These are phyloP conservation scores for Trichogramma dendrolimi DNA, from an alignment of 2,888 invertebrate species.

Conservation along the genomic window DNA sequence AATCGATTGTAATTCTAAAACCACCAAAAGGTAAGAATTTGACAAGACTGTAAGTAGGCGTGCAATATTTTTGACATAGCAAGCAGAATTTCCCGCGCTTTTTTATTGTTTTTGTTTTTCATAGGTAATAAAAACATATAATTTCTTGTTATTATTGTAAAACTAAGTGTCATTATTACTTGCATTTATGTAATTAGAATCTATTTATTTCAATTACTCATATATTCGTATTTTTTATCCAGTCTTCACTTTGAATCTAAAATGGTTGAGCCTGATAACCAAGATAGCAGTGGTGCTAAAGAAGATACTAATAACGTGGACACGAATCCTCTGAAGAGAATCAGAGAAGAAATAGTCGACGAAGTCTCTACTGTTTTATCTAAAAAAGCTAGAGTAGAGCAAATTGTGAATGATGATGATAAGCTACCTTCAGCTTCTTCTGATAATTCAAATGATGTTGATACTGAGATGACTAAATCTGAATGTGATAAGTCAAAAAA, in stretches of 20 bases:
- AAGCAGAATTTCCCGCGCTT: too few species aligned
- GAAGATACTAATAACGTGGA: conserved; percentile 11
- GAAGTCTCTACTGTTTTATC: background rate
- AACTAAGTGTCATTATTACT: too few species aligned
- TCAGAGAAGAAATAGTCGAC: background rate
- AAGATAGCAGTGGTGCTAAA: background rate
- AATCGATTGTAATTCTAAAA: too few species aligned
- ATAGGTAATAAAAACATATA: too few species aligned
- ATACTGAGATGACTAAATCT: background rate
- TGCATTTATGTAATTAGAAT: too few species aligned
- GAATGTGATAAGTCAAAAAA: background rate
- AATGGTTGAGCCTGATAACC: conserved; percentile 21
- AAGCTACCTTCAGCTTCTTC: background rate
- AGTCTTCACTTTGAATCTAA: background rate
- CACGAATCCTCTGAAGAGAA: conserved; percentile 12
- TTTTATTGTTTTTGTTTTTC: too few species aligned
- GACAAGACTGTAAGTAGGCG: too few species aligned
- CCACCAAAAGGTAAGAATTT: too few species aligned
- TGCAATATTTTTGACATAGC: too few species aligned
- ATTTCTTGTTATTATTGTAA: too few species aligned
- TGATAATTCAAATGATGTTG: conserved; percentile 3
- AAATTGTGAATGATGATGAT: conserved; percentile 6
- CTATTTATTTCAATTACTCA: too few species aligned
- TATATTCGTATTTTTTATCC: too few species aligned
- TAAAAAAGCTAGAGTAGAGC: conserved; percentile 14